phyloP scores from a whole-genome alignment of 1,140 invertebrate species.

The Caenorhabditis latens region DNA sequence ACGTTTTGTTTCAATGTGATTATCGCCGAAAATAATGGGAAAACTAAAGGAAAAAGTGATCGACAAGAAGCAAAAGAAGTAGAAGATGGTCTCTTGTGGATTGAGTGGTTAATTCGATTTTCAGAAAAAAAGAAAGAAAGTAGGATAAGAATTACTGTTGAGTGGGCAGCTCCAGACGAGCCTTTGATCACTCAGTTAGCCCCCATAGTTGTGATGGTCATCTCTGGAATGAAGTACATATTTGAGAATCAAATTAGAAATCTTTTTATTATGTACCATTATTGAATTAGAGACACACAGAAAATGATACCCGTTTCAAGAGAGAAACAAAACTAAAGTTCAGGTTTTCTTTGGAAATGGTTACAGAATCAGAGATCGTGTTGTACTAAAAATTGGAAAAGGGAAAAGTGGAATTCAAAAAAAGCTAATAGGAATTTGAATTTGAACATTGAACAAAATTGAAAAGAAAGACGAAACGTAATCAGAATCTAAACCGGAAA shows the following conservation, averaged over 20 bases:
- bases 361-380: conserved; percentile 1
- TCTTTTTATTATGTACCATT: neutral
- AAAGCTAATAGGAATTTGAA: neutral
- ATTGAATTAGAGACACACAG: neutral
- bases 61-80: neutral
- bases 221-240: no score
- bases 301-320: neutral
- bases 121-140: neutral
- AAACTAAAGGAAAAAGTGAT: no score
- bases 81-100: neutral
- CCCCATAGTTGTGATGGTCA: neutral
- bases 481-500: conserved; percentile 4
- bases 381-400: conserved; percentile 11
- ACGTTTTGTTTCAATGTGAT: conserved; percentile 41
- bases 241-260: neutral
- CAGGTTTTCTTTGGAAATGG: conserved; percentile 18
- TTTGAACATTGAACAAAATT: neutral
- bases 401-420: neutral
- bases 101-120: conserved; percentile 38
- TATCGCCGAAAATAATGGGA: conserved; percentile 35
- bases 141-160: neutral
- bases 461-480: neutral
- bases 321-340: neutral
- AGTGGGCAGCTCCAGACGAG: no score
- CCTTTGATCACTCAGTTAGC: conserved; percentile 7